phyloP scores from a whole-genome alignment of 2,888 invertebrate genomes.

The Zele albiditarsus region DNA sequence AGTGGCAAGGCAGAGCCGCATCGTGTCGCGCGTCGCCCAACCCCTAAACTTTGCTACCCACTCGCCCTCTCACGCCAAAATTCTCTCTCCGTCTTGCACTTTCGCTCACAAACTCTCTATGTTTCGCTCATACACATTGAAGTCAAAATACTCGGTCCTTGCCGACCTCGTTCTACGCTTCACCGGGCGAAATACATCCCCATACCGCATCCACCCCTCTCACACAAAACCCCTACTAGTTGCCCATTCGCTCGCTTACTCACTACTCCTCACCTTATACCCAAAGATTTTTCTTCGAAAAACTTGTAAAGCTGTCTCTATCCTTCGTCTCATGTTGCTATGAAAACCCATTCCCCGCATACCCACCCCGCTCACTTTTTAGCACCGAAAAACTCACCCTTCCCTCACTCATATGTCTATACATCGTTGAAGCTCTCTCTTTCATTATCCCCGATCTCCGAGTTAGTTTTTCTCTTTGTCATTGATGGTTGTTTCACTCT shows the following conservation, averaged over 20 bases:
- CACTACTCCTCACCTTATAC: slow-evolving; percentile 45
- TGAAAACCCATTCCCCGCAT: slow-evolving; percentile 32
- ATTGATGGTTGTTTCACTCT: background rate
- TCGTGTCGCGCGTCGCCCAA: slow-evolving; percentile 27
- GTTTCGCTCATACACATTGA: slow-evolving; percentile 37
- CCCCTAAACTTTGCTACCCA: slow-evolving; percentile 25
- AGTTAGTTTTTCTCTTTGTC: background rate
- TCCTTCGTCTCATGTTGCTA: slow-evolving; percentile 41
- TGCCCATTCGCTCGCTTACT: background rate
- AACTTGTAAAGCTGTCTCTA: slow-evolving; percentile 49
- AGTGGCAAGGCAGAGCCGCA: slow-evolving; percentile 3
- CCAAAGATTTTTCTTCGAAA: slow-evolving; percentile 44
- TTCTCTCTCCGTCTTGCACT: background rate
- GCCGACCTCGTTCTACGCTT: slow-evolving; percentile 45
- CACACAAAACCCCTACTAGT: no score
- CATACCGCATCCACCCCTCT: no score
- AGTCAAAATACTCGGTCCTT: slow-evolving; percentile 33
- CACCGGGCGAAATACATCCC: slow-evolving; percentile 33
- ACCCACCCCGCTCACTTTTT: background rate
- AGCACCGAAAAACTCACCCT: background rate
- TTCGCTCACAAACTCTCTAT: slow-evolving; percentile 22
- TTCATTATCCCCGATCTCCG: slow-evolving; percentile 33
- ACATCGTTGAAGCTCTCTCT: slow-evolving; percentile 39
- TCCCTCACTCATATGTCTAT: slow-evolving; percentile 3
- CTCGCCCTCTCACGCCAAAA: background rate